Conservation (phyloP, 1,140 invertebrate species). For the Augochlora pura region DNA sequence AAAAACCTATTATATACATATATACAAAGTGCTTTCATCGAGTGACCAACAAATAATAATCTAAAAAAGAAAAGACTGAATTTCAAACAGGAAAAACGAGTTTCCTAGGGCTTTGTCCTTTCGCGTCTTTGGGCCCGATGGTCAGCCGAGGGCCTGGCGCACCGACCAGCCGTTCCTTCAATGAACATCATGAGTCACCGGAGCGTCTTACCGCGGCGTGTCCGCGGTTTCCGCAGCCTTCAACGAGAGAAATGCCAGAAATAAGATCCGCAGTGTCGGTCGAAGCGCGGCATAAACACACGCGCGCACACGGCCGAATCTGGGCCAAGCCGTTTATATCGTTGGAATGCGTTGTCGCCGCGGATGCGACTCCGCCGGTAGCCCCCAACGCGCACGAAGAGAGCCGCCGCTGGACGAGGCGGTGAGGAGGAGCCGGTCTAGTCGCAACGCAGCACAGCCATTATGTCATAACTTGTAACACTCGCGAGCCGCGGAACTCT, state of each 20-base stretch:
- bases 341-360: constrained; percentile 64
- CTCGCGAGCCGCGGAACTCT: constrained; percentile 33
- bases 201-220: constrained; percentile 1
- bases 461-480: constrained; percentile 59
- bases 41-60: no score
- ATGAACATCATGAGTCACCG: constrained; percentile 15
- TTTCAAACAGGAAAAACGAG: no score
- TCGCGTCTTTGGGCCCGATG: no score
- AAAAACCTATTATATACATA: no score
- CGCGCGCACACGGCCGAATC: constrained; percentile 55
- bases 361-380: constrained; percentile 29
- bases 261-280: constrained; percentile 64
- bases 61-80: no score
- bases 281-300: constrained; percentile 61
- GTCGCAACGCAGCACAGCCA: not conserved
- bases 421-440: not conserved
- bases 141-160: no score
- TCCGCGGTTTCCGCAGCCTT: constrained; percentile 59
- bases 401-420: no score
- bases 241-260: constrained; percentile 64
- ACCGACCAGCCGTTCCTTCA: constrained; percentile 4
- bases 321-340: constrained; percentile 70
- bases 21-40: no score
- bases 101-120: no score
- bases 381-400: no score